Conservation (phyloP, 2,113 vertebrate species). For the Phrynosoma blainvillii region DNA sequence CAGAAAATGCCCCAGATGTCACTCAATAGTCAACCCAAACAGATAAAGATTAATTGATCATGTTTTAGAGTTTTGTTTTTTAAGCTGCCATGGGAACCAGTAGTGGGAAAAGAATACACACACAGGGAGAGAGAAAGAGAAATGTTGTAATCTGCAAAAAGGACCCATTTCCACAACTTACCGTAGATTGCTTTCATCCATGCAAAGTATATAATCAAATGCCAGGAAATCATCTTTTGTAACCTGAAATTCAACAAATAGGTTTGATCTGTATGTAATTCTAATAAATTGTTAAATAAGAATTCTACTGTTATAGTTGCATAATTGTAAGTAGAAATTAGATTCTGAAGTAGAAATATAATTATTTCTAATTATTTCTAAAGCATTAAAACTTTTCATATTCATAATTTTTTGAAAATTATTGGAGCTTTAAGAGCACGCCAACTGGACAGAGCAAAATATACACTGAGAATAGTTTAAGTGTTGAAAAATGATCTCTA, state of each 20-base stretch:
- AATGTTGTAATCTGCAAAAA: neutral
- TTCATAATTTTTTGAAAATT: no score
- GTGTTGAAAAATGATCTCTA: neutral
- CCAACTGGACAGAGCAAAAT: neutral
- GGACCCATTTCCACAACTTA: conserved; percentile 62
- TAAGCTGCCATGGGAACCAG: no score
- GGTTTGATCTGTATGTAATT: conserved; percentile 23
- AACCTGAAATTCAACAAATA: conserved; percentile 78
- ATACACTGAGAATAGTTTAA: neutral
- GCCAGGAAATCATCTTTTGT: conserved; percentile 91
- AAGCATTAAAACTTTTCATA: neutral
- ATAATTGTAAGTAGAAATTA: neutral
- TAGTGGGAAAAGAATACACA: no score
- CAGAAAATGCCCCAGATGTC: no score
- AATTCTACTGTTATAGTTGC: neutral
- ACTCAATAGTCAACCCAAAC: no score
- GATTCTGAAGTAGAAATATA: neutral
- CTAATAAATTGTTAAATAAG: neutral
- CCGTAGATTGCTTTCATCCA: conserved; percentile 97
- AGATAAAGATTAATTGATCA: no score
- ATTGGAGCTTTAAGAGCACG: no score
- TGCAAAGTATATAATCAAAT: conserved; percentile 94
- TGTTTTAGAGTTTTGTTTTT: no score
- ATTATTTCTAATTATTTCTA: no score
- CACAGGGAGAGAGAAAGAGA: neutral